Percentiles rank a stretch among this genome's conserved stretches.
phyloP scores from a whole-genome alignment of 2,797 vertebrate species.

The Tiaroga cobitis region DNA sequence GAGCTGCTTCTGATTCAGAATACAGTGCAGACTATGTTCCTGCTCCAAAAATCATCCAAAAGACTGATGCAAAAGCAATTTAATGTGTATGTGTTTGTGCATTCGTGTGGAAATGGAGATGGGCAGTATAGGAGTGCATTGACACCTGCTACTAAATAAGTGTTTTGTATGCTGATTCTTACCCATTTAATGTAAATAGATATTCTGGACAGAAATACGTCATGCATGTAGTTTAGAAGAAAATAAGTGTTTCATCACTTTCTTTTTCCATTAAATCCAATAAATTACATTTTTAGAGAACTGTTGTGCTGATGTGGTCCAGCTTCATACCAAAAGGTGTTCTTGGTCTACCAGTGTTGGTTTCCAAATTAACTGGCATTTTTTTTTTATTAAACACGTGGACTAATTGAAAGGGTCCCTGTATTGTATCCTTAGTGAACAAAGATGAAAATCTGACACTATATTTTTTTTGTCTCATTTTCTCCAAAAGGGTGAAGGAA shows the following conservation, averaged over 20 bases:
- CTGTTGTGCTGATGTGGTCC: background rate
- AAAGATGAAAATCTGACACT: background rate
- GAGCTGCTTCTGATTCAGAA: constrained; percentile 64
- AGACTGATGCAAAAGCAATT: constrained; percentile 56
- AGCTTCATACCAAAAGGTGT: constrained; percentile 18
- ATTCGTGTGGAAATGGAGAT: constrained; percentile 1
- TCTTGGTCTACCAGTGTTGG: constrained; percentile 13
- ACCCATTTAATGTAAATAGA: background rate
- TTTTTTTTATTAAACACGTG: no score
- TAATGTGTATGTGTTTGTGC: background rate
- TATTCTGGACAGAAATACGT: background rate
- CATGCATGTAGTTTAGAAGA: background rate
- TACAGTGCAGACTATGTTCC: constrained; percentile 72
- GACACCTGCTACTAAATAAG: background rate
- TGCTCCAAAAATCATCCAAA: constrained; percentile 61
- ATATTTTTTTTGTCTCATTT: background rate
- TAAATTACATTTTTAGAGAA: constrained; percentile 8
- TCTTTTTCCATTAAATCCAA: background rate
- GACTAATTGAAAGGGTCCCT: background rate
- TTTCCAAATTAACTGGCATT: background rate
- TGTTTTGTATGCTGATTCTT: background rate
- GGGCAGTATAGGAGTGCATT: background rate
- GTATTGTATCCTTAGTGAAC: background rate
- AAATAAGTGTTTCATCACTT: background rate
- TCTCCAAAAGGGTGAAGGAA: background rate